Evolutionary conservation across 2,888 invertebrate genomes (phyloP).

Genomic region (Neuroscelio doddi): DNA sequence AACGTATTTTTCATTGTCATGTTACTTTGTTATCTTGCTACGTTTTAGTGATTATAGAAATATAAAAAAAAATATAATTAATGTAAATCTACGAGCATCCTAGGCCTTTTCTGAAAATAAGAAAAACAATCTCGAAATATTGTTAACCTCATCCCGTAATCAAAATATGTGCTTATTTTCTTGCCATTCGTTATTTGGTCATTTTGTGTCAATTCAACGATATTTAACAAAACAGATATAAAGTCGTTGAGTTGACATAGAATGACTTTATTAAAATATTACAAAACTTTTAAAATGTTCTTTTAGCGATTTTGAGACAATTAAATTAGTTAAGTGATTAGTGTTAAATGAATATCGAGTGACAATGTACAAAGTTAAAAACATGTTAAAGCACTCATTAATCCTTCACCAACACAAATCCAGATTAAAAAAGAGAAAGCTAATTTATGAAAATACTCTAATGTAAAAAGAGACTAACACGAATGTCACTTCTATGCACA

Average conservation of each 20-base stretch:
- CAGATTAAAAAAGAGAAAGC: neutral
- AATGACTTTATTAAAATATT: no score
- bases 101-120: constrained; percentile 55
- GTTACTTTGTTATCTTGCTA: constrained; percentile 14
- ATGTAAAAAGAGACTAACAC: constrained; percentile 43
- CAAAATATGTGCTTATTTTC: constrained; percentile 24
- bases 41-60: constrained; percentile 14
- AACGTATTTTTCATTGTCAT: constrained; percentile 30
- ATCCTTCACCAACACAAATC: constrained; percentile 39
- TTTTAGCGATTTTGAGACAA: no score
- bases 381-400: constrained; percentile 36
- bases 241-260: constrained; percentile 17
- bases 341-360: neutral
- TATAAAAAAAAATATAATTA: neutral
- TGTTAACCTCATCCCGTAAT: constrained; percentile 23
- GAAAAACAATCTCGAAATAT: constrained; percentile 19
- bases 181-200: constrained; percentile 8
- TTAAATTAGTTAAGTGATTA: neutral
- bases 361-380: constrained; percentile 31
- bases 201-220: neutral
- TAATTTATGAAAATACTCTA: constrained; percentile 9
- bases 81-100: constrained; percentile 64
- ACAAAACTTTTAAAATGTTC: no score
- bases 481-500: constrained; percentile 47
- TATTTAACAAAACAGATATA: neutral